Percentiles rank a stretch among this genome's conserved stretches.
Conservation (phyloP, 2,888 invertebrate species). For the Teinopalpus imperialis region DNA sequence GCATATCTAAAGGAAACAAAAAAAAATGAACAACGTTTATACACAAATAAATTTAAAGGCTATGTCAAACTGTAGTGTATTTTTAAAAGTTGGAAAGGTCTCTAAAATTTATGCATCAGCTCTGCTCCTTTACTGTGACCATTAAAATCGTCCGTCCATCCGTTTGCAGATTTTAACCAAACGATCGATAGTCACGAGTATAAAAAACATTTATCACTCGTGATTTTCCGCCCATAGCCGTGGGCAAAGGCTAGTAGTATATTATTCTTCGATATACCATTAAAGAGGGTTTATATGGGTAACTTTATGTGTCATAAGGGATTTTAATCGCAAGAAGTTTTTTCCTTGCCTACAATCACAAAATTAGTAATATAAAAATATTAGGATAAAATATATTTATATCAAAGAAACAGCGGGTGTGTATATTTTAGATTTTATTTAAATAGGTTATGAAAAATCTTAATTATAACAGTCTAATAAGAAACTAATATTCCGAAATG, state of each 20-base stretch:
- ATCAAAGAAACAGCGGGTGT: no score
- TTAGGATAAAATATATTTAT: no score
- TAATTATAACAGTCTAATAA: no score
- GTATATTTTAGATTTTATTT: no score
- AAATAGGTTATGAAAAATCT: no score
- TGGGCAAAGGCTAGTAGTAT: constrained; percentile 24
- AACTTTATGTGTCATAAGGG: constrained; percentile 36
- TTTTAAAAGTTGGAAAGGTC: constrained; percentile 59
- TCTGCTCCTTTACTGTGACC: constrained; percentile 61
- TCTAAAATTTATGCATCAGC: constrained; percentile 61
- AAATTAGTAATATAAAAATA: neutral
- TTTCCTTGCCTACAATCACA: constrained; percentile 1
- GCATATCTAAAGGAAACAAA: no score
- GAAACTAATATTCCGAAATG: no score
- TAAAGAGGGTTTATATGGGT: constrained; percentile 43
- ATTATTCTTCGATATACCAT: constrained; percentile 41
- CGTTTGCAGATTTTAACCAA: constrained; percentile 68
- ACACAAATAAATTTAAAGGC: constrained; percentile 68
- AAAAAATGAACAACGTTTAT: constrained; percentile 27
- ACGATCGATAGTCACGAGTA: constrained; percentile 59
- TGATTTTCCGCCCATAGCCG: constrained; percentile 49
- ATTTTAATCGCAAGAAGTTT: constrained; percentile 31
- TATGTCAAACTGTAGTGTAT: constrained; percentile 44
- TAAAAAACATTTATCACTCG: constrained; percentile 68
- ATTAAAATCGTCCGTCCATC: constrained; percentile 71